These are phyloP conservation scores for Beaufortia kweichowensis DNA, from an alignment of 2,113 vertebrate genomes.

Conservation along the genomic window DNA sequence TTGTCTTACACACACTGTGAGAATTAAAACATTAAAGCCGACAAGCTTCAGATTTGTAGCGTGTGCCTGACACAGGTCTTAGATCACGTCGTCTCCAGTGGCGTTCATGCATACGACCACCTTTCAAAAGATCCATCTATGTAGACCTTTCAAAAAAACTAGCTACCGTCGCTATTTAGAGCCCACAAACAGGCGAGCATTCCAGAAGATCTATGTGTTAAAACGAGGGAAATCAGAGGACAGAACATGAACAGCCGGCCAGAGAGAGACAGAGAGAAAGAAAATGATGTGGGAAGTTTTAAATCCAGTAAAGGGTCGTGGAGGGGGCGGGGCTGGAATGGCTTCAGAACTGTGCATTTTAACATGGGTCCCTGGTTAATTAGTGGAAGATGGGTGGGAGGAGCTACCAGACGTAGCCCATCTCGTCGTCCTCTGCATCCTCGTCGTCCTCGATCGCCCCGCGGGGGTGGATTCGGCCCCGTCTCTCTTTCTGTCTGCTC, in stretches of 20 bases:
- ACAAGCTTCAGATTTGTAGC: conserved; percentile 14
- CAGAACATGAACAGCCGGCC: neutral
- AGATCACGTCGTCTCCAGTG: conserved; percentile 24
- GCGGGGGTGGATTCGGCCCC: conserved; percentile 80
- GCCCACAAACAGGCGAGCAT: conserved; percentile 8
- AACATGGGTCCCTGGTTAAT: conserved; percentile 71
- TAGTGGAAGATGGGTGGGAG: conserved; percentile 58
- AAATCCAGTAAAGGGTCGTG: neutral
- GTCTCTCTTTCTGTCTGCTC: conserved; percentile 79
- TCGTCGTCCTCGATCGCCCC: conserved; percentile 90
- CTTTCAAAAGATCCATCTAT: too few relatives aligned
- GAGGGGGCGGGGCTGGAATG: conserved; percentile 66
- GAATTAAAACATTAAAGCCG: conserved; percentile 10
- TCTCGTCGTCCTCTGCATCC: conserved; percentile 91
- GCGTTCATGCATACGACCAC: conserved; percentile 51
- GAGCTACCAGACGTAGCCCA: conserved; percentile 84
- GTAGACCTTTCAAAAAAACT: too few relatives aligned
- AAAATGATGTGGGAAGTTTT: neutral
- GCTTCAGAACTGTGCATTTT: conserved; percentile 78
- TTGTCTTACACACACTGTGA: neutral
- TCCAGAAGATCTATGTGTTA: neutral
- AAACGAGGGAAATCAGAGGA: conserved; percentile 28
- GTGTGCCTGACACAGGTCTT: conserved; percentile 2
- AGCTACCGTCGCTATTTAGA: conserved; percentile 26
- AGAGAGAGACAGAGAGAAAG: conserved; percentile 29